Evolutionary conservation across 1,140 invertebrate species (phyloP).

Genomic region (Lutraria rhynchaena): DNA sequence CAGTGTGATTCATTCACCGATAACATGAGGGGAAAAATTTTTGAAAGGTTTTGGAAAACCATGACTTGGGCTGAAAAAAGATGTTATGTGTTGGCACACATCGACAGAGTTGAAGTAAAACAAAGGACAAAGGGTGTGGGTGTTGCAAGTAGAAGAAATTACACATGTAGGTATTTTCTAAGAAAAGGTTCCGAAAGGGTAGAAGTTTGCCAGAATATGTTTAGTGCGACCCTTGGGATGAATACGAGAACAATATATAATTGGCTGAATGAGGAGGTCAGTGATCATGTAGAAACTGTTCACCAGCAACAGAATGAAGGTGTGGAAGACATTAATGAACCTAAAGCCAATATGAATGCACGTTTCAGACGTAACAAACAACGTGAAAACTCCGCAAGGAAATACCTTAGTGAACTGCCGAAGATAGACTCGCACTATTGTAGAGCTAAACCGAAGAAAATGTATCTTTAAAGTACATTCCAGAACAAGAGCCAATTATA

Average conservation of each 20-base stretch:
- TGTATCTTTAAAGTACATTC: too few species aligned
- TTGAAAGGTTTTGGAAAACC: conserved; percentile 15
- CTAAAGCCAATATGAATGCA: neutral
- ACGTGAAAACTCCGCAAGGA: neutral
- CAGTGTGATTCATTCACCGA: neutral
- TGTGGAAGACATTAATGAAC: too few species aligned
- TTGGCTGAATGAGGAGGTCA: conserved; percentile 1
- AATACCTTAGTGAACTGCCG: neutral
- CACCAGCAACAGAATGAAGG: too few species aligned
- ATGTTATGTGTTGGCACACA: conserved; percentile 5
- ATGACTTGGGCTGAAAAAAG: conserved; percentile 21
- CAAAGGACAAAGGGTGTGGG: conserved; percentile 10
- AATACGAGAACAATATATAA: neutral
- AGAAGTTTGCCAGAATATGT: neutral
- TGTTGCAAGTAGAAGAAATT: neutral
- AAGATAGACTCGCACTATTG: conserved; percentile 14
- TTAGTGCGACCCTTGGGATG: neutral
- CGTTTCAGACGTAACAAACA: neutral
- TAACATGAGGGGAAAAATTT: neutral
- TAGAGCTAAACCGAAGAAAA: neutral
- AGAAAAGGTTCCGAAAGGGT: conserved; percentile 7
- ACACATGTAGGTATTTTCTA: conserved; percentile 2
- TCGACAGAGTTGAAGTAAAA: neutral
- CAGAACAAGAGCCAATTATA: too few species aligned
- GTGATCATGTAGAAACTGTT: too few species aligned